These are phyloP conservation scores for Sycophila texana DNA, from an alignment of 2,888 invertebrate genomes.

Conservation along the genomic window DNA sequence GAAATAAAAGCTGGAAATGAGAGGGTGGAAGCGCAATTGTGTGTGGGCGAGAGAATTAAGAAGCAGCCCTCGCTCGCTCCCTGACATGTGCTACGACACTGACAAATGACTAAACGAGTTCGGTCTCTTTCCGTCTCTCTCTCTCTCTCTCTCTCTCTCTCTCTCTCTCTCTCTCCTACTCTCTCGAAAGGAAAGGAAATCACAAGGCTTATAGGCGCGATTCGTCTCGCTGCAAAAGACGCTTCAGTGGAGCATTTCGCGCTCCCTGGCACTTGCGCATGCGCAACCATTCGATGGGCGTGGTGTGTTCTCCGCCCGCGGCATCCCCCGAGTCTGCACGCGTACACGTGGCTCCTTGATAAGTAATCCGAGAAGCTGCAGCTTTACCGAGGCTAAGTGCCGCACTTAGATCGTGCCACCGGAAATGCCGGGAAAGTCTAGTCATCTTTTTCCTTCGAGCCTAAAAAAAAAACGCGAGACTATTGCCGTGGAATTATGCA, in stretches of 20 bases:
- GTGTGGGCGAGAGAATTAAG: too few relatives aligned
- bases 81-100: conserved; percentile 37
- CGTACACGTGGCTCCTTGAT: background rate
- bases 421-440: too few relatives aligned
- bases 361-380: conserved; percentile 35
- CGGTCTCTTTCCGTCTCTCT: too few relatives aligned
- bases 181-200: conserved; percentile 8
- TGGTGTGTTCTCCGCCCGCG: conserved; percentile 9
- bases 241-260: background rate
- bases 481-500: too few relatives aligned
- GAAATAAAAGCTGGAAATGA: too few relatives aligned
- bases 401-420: background rate
- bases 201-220: background rate
- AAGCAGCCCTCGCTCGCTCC: background rate
- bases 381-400: conserved; percentile 18
- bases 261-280: background rate
- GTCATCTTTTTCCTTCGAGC: too few relatives aligned
- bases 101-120: conserved; percentile 30
- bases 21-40: too few relatives aligned
- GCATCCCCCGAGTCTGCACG: background rate
- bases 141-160: too few relatives aligned
- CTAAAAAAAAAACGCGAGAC: too few relatives aligned
- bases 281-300: conserved; percentile 23
- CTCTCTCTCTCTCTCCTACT: too few relatives aligned
- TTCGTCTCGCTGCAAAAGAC: conserved; percentile 28